phyloP scores from a whole-genome alignment of 2,888 invertebrate genomes.

The Mythimna vitellina region DNA sequence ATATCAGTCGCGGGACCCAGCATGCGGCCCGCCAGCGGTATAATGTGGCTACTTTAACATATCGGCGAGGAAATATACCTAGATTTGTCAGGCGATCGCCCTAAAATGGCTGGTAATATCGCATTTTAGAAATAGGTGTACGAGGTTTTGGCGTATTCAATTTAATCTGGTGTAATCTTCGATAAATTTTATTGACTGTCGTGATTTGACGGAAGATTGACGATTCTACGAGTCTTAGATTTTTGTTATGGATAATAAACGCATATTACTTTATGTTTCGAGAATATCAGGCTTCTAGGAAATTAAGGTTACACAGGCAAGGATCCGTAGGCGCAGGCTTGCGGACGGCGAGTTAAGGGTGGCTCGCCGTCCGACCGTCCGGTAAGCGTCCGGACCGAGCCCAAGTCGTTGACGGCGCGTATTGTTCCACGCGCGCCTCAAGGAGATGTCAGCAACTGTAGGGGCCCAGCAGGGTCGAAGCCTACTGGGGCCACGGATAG shows the following conservation, averaged over 20 bases:
- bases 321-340: too few species aligned
- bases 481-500: too few species aligned
- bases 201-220: not conserved
- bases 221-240: too few species aligned
- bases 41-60: conserved; percentile 65
- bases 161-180: not conserved
- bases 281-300: not conserved
- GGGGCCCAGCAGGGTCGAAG: too few species aligned
- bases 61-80: conserved; percentile 64
- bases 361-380: too few species aligned
- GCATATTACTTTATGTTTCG: too few species aligned
- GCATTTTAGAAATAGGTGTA: conserved; percentile 24
- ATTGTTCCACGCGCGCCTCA: too few species aligned
- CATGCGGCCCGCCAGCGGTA: conserved; percentile 51
- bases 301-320: not conserved
- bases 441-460: too few species aligned
- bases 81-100: conserved; percentile 68
- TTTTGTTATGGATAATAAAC: too few species aligned
- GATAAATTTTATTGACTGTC: not conserved
- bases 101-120: conserved; percentile 45
- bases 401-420: too few species aligned
- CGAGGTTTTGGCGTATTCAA: not conserved
- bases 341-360: too few species aligned
- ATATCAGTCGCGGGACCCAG: conserved; percentile 62
- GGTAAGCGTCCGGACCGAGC: too few species aligned